phyloP scores from a whole-genome alignment of 2,888 invertebrate genomes.

The Molorchus minor region DNA sequence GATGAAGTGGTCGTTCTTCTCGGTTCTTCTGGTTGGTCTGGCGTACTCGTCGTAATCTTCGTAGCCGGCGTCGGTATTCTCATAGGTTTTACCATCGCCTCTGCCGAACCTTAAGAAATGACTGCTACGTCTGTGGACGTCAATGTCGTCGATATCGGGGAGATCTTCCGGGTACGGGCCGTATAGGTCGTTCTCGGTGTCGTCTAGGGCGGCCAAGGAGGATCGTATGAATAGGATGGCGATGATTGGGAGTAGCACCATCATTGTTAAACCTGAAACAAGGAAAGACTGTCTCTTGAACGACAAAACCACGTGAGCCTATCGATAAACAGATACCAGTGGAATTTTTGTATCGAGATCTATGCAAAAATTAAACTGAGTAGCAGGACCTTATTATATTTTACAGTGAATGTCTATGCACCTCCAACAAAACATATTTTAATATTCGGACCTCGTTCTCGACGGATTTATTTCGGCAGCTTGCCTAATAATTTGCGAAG shows the following conservation, averaged over 20 bases:
- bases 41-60: constrained; percentile 44
- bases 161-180: constrained; percentile 38
- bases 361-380: too few species aligned
- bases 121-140: constrained; percentile 36
- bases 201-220: constrained; percentile 43
- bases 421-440: too few species aligned
- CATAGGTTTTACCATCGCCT: constrained; percentile 39
- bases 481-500: too few species aligned
- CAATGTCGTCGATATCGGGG: constrained; percentile 35
- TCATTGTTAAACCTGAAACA: constrained; percentile 23
- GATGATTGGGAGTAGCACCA: constrained; percentile 41
- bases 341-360: neutral
- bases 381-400: too few species aligned
- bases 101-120: constrained; percentile 49
- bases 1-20: constrained; percentile 51
- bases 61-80: constrained; percentile 31
- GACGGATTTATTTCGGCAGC: too few species aligned
- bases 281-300: too few species aligned
- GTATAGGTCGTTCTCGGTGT: constrained; percentile 34
- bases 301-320: too few species aligned
- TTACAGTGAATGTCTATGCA: too few species aligned
- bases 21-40: constrained; percentile 43
- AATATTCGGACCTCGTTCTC: too few species aligned
- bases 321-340: neutral
- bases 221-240: constrained; percentile 40